Conservation (phyloP, 2,797 vertebrate species). For the Alcedo atthis region DNA sequence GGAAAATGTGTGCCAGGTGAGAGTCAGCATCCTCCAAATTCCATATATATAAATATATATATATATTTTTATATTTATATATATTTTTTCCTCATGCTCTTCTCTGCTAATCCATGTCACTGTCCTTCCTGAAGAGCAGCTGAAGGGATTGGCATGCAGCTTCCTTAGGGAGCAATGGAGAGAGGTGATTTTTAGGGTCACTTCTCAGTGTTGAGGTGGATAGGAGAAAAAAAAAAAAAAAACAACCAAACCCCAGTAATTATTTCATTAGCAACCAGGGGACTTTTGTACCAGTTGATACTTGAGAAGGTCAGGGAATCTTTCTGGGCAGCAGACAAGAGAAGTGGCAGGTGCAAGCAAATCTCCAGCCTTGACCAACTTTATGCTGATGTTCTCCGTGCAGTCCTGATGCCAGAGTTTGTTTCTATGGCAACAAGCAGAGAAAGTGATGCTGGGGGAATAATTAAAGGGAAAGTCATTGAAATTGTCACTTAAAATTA, state of each 20-base stretch:
- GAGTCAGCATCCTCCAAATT: not conserved
- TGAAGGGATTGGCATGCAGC: not conserved
- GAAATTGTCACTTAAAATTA: slow-evolving; percentile 51
- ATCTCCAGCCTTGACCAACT: slow-evolving; percentile 1
- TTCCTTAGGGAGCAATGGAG: not conserved
- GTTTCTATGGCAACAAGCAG: slow-evolving; percentile 66
- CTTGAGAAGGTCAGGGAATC: not conserved
- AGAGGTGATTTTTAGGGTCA: not conserved
- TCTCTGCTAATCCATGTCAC: not conserved
- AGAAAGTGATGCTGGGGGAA: slow-evolving; percentile 40
- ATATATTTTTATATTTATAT: too few species aligned
- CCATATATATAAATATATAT: too few species aligned
- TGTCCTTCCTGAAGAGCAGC: not conserved
- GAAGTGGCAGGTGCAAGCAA: not conserved
- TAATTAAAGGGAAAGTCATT: slow-evolving; percentile 48
- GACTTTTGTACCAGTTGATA: not conserved
- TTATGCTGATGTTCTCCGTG: not conserved
- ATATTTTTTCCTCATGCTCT: not conserved
- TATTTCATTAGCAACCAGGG: not conserved
- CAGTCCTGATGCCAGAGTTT: not conserved
- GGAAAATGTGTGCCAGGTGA: not conserved
- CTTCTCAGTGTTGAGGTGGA: not conserved
- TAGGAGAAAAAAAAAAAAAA: not conserved
- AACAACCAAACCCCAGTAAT: not conserved
- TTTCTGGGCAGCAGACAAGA: not conserved